Evolutionary conservation across 2,113 vertebrate species (phyloP).

Genomic region (Trogon surrucura): DNA sequence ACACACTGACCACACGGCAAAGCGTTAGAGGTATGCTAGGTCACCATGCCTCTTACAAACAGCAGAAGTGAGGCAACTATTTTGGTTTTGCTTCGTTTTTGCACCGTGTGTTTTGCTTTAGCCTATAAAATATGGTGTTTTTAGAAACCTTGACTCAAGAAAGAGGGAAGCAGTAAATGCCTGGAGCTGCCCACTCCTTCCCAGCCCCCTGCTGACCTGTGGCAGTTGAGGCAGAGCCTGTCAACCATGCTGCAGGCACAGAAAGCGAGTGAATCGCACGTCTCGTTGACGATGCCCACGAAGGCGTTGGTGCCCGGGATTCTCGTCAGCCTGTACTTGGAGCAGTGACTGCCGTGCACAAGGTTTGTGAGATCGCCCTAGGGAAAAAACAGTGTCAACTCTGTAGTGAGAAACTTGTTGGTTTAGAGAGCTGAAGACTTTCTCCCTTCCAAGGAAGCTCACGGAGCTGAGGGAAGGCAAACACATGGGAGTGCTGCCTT

Average conservation of each 20-base stretch:
- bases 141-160: neutral
- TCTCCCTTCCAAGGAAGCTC: neutral
- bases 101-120: accelerated
- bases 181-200: accelerated
- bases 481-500: accelerated
- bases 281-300: slow-evolving; percentile 97
- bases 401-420: neutral
- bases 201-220: slow-evolving; percentile 79
- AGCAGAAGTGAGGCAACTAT: neutral
- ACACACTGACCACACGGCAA: accelerated
- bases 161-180: neutral
- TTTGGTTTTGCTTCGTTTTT: neutral
- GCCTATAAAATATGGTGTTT: accelerated
- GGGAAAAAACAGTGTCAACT: neutral
- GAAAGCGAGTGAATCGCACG: slow-evolving; percentile 95
- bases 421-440: neutral
- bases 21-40: neutral
- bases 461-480: neutral
- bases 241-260: slow-evolving; percentile 98
- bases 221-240: slow-evolving; percentile 98
- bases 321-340: slow-evolving; percentile 91
- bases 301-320: slow-evolving; percentile 97
- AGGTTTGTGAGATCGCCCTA: slow-evolving; percentile 98
- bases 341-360: slow-evolving; percentile 96
- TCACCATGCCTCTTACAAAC: neutral